Base-by-base conservation (phyloP, 1,140 invertebrate genomes). In the Mamestra configurata region DNA sequence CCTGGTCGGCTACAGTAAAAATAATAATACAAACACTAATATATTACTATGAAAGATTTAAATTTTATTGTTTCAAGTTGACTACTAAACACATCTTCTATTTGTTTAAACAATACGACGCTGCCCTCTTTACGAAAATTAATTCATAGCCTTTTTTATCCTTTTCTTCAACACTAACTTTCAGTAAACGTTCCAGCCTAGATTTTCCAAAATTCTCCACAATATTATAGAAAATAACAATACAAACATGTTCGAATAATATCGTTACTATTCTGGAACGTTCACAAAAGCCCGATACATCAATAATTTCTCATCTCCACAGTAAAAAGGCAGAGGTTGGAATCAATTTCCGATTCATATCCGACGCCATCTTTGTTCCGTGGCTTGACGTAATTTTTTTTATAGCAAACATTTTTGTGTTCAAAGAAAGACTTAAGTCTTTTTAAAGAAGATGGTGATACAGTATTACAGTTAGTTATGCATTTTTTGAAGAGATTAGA, bases 231-330 rank as follows among this genome's bases (percentile, higher is more conserved):
- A 31, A 70, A 49, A 46, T 46, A 49, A 70, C 66, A 46, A n/a
- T 3, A n/a, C 22, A 24, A 70, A 70, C 4, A 66, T 22, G 3
- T 31, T 40, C n/a, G n/a, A 49, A 49, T 35, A 64, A 40, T 31
- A 64, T 64, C 18, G 59, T 40, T 37, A 40, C 57, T 27, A 6
- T 31, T 43, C 2, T 0, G 20, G 31, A 11, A 40, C 22, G 6
- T 55, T 22, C 53, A 49, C 53, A 49, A 68, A 68, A 7, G 15
- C n/a, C 20, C 35, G 35, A 40, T 49, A 46, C 66, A 46, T 49
- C 66, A 70, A 70, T 70, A 70, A 70, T 70, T 70, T 49, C 43
- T 70, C 66, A 70, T 70, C 40, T 70, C 66, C 66, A 70, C n/a
- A 4, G 11, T 27, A 24, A 70, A 70, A 70, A 70, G 66, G 40